phyloP scores from a whole-genome alignment of 2,797 vertebrate species.

The Premnoplex brunnescens region DNA sequence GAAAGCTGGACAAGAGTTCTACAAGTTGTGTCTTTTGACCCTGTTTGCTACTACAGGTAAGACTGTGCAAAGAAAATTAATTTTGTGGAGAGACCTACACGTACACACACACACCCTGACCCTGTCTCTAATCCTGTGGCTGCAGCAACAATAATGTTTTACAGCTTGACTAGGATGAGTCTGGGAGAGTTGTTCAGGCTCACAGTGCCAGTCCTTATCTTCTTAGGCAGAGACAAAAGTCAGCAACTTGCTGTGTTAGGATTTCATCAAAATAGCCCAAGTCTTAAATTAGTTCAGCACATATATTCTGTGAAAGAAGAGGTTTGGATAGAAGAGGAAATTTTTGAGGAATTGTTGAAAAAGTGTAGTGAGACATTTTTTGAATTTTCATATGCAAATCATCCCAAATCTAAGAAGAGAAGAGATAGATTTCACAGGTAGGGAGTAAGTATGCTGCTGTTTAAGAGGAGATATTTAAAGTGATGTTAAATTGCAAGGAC shows the following conservation, averaged over 20 bases:
- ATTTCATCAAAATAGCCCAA: background rate
- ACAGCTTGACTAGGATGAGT: background rate
- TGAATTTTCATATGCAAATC: background rate
- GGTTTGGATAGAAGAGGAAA: background rate
- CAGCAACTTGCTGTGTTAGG: background rate
- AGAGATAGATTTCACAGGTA: background rate
- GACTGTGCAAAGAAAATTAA: background rate
- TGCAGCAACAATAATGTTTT: background rate
- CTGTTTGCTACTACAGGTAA: background rate
- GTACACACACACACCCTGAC: background rate
- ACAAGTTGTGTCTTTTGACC: background rate
- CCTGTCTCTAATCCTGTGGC: background rate
- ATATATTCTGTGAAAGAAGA: background rate
- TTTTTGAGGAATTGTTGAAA: background rate
- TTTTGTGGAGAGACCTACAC: background rate
- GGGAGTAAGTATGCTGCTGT: background rate
- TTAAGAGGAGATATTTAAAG: background rate
- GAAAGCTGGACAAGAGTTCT: background rate
- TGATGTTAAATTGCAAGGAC: background rate
- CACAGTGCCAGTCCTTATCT: background rate
- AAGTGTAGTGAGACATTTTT: background rate
- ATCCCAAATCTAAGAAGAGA: background rate
- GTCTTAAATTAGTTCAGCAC: background rate
- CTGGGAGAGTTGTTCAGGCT: background rate
- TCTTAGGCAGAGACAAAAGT: background rate